A percentile compares a stretch with the other conserved stretches of the same genome.
phyloP scores from a whole-genome alignment of 2,888 invertebrate genomes.

The Alviniconcha strummeri region DNA sequence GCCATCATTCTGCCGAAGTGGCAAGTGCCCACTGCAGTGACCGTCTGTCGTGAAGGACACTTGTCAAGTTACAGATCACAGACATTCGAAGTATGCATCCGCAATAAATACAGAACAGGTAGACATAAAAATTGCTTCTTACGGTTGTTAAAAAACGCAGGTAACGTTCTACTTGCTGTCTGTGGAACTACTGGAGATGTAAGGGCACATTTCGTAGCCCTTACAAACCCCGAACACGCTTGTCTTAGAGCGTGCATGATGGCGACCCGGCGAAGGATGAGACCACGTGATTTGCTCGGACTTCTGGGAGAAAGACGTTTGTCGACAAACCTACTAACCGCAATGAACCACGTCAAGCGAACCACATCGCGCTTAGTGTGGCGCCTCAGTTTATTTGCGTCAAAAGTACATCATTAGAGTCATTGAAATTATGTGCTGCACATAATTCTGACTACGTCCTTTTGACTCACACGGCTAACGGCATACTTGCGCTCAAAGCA shows the following conservation, averaged over 20 bases:
- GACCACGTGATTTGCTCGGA: conserved; percentile 35
- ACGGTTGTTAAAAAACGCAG: conserved; percentile 76
- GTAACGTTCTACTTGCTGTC: conserved; percentile 76
- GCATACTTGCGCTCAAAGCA: no score
- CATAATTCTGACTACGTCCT: no score
- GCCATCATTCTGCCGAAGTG: no score
- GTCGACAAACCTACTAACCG: neutral
- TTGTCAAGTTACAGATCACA: neutral
- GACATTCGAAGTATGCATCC: no score
- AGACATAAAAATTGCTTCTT: conserved; percentile 72
- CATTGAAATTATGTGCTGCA: no score
- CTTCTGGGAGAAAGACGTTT: neutral
- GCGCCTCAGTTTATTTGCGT: no score
- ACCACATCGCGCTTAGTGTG: no score
- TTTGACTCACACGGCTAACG: no score
- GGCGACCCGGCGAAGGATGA: conserved; percentile 67
- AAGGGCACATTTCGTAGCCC: conserved; percentile 77
- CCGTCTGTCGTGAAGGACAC: conserved; percentile 27
- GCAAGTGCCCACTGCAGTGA: no score
- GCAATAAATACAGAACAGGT: conserved; percentile 2
- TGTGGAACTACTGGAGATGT: conserved; percentile 74
- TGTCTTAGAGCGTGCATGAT: conserved; percentile 79
- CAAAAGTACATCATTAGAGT: no score
- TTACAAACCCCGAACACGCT: conserved; percentile 78
- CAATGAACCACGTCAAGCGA: no score